Evolutionary conservation across 1,140 invertebrate genomes (phyloP).

Genomic region (Pararge aegeria): DNA sequence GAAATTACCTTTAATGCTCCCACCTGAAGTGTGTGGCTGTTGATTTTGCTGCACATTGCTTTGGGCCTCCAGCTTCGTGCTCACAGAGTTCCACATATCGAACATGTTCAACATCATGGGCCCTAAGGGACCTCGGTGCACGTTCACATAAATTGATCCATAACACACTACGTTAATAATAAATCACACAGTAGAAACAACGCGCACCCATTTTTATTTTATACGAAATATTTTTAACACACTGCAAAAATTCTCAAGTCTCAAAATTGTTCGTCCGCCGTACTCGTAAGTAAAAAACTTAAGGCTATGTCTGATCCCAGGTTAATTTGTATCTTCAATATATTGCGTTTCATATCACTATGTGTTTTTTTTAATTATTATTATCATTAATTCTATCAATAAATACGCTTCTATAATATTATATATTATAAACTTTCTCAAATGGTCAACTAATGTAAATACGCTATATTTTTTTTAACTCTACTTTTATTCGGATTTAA

Average conservation of each 20-base stretch:
- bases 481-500: slow-evolving; percentile 68
- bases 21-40: slow-evolving; percentile 88
- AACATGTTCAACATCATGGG: slow-evolving; percentile 85
- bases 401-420: slow-evolving; percentile 15
- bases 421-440: slow-evolving; percentile 76
- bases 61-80: slow-evolving; percentile 88
- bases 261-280: slow-evolving; percentile 69
- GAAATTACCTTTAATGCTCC: slow-evolving; percentile 91
- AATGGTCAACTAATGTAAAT: slow-evolving; percentile 79
- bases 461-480: slow-evolving; percentile 50
- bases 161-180: slow-evolving; percentile 39
- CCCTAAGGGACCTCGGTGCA: slow-evolving; percentile 42
- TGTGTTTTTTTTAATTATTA: neutral
- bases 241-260: slow-evolving; percentile 50
- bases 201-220: slow-evolving; percentile 50
- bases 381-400: neutral
- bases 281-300: slow-evolving; percentile 53
- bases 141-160: slow-evolving; percentile 44
- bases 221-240: slow-evolving; percentile 22
- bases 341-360: slow-evolving; percentile 54
- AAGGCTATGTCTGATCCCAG: slow-evolving; percentile 74
- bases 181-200: slow-evolving; percentile 31
- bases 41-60: slow-evolving; percentile 83
- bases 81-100: slow-evolving; percentile 92
- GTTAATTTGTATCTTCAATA: slow-evolving; percentile 58